These are phyloP conservation scores for Cariama cristata DNA, from an alignment of 2,113 vertebrate species.

Conservation along the genomic window DNA sequence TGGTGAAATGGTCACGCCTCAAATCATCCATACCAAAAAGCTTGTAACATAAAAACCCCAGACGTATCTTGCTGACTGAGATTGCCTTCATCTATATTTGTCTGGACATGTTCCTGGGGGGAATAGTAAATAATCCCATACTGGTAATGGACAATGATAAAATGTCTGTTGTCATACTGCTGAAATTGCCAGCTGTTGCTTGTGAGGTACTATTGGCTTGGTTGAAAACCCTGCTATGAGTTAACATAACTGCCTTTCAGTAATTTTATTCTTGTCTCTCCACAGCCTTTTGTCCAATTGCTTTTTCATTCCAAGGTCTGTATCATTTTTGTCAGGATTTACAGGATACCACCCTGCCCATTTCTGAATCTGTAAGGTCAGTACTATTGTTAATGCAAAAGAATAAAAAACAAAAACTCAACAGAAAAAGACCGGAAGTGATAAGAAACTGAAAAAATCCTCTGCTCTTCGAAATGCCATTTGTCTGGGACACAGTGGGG, in stretches of 20 bases:
- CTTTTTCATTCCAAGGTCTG: not conserved
- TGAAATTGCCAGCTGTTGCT: not conserved
- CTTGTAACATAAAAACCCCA: not conserved
- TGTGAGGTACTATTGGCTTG: not conserved
- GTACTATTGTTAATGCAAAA: not conserved
- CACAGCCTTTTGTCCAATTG: not conserved
- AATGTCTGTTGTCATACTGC: not conserved
- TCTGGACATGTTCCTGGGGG: not conserved
- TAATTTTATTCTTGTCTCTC: not conserved
- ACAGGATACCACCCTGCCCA: not conserved
- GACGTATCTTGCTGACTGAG: not conserved
- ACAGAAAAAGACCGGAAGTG: rapidly evolving
- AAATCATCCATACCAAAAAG: not conserved
- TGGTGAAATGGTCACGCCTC: not conserved
- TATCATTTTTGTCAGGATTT: not conserved
- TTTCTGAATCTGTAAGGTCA: not conserved
- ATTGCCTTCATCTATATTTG: not conserved
- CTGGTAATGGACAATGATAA: not conserved
- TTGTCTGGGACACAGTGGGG: not conserved
- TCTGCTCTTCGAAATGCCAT: not conserved
- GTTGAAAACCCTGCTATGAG: not conserved
- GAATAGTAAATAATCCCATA: not conserved
- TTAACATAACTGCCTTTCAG: not conserved
- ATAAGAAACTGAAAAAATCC: not conserved
- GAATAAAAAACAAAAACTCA: not conserved